These are phyloP conservation scores for Adelphocoris suturalis DNA, from an alignment of 2,888 invertebrate species.

Conservation along the genomic window DNA sequence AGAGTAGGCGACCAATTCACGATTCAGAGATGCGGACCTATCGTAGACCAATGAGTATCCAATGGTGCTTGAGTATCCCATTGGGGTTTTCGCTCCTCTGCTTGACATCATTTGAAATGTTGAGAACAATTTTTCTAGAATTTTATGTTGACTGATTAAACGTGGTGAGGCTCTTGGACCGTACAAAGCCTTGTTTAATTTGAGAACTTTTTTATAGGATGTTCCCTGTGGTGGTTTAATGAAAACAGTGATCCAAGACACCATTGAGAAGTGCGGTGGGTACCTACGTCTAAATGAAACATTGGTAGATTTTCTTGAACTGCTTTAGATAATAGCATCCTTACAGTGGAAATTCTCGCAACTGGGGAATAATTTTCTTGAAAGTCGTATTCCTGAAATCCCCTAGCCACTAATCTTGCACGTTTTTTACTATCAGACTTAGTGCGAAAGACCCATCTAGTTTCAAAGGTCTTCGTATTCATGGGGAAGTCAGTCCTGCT, in stretches of 20 bases:
- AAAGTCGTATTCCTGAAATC: conserved; percentile 41
- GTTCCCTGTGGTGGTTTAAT: neutral
- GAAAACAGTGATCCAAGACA: neutral
- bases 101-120: too few relatives aligned
- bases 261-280: neutral
- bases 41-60: neutral
- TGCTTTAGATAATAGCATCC: neutral
- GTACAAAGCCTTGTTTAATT: too few relatives aligned
- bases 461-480: conserved; percentile 63
- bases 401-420: conserved; percentile 71
- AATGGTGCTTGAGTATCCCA: conserved; percentile 18
- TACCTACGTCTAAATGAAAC: neutral
- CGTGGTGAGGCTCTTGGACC: too few relatives aligned
- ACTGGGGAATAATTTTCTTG: neutral
- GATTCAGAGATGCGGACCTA: too few relatives aligned
- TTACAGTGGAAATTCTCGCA: neutral
- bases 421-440: conserved; percentile 67
- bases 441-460: conserved; percentile 69
- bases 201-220: too few relatives aligned
- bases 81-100: too few relatives aligned
- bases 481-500: conserved; percentile 51
- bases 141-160: too few relatives aligned
- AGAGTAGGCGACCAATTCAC: neutral
- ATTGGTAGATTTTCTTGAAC: neutral
- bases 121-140: too few relatives aligned